Conservation (phyloP, 2,113 vertebrate genomes). For the Meleagris gallopavo region DNA sequence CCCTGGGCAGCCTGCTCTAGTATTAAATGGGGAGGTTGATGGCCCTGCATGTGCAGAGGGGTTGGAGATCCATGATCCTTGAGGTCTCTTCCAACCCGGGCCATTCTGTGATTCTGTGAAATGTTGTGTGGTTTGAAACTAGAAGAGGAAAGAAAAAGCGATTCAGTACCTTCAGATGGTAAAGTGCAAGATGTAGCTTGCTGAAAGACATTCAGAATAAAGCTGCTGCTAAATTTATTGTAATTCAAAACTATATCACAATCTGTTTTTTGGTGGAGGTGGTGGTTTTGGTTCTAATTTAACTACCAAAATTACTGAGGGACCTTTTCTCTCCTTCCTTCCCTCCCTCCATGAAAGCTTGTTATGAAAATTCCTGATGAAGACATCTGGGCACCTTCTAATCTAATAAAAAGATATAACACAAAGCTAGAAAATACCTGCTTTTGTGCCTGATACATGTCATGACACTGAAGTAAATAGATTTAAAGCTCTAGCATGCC, state of each 20-base stretch:
- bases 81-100: no score
- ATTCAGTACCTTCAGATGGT: neutral
- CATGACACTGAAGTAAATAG: conserved; percentile 78
- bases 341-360: neutral
- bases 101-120: no score
- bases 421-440: conserved; percentile 65
- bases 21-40: no score
- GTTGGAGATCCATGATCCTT: no score
- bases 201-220: neutral
- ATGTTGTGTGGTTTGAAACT: neutral
- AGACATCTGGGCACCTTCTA: conserved; percentile 66
- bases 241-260: neutral
- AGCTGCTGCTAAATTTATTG: neutral
- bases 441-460: conserved; percentile 71
- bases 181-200: neutral
- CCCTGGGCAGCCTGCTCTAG: no score
- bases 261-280: neutral
- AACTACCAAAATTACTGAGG: neutral
- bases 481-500: conserved; percentile 76
- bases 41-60: no score
- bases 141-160: neutral
- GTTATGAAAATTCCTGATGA: conserved; percentile 46
- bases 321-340: conserved; percentile 1
- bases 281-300: neutral
- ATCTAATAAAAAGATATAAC: conserved; percentile 74